These are phyloP conservation scores for Azemiops feae DNA, from an alignment of 2,113 vertebrate genomes.

Conservation along the genomic window DNA sequence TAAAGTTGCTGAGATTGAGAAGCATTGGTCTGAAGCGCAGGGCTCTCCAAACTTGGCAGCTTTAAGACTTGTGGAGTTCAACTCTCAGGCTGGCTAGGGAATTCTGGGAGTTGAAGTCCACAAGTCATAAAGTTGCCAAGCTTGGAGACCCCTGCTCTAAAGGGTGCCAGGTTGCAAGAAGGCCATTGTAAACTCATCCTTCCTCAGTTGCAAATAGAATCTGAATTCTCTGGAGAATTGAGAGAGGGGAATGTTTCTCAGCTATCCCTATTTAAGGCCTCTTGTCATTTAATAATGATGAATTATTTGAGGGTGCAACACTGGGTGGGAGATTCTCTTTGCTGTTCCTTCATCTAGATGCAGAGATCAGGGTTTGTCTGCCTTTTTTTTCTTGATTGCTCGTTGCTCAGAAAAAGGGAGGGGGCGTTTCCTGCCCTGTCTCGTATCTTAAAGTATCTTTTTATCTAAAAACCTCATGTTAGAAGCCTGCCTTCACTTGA, in stretches of 20 bases:
- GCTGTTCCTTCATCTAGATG: conserved; percentile 9
- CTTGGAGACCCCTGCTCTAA: not conserved
- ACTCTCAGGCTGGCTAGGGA: not conserved
- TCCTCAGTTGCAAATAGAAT: not conserved
- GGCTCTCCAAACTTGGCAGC: not conserved
- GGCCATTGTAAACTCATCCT: not conserved
- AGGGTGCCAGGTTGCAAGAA: not conserved
- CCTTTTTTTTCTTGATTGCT: conserved; percentile 30
- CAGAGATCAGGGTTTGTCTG: not conserved
- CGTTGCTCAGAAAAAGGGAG: not conserved
- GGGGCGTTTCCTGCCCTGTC: not conserved
- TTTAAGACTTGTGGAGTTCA: not conserved
- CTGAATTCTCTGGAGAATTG: not conserved
- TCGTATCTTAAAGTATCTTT: conserved; percentile 18
- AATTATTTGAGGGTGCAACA: not conserved
- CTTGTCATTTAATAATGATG: not conserved
- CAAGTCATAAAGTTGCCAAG: not conserved
- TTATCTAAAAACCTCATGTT: conserved; percentile 60
- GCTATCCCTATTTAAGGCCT: no score
- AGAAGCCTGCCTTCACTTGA: conserved; percentile 53
- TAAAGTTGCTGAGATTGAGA: not conserved
- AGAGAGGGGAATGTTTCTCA: not conserved
- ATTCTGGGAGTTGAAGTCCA: not conserved
- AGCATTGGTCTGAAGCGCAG: not conserved
- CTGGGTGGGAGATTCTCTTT: not conserved